A percentile compares a stretch with the other conserved stretches of the same genome.
Evolutionary conservation across 2,888 invertebrate genomes (phyloP).

Genomic region (Temnothorax rugatulus): DNA sequence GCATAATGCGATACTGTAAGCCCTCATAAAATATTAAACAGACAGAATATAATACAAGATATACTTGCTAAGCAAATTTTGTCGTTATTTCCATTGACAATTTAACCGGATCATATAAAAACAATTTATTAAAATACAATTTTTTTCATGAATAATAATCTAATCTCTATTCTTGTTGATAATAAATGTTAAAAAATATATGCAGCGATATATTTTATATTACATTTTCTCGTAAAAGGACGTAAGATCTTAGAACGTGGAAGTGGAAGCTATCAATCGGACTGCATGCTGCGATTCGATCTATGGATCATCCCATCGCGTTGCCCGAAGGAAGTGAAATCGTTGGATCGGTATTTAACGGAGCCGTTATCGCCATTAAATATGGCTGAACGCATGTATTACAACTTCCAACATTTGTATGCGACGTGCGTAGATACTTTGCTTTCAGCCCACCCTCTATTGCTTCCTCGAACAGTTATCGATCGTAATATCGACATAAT

Average conservation of each 20-base stretch:
- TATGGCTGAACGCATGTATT: constrained; percentile 40
- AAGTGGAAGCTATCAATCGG: constrained; percentile 21
- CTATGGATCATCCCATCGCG: constrained; percentile 43
- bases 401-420: constrained; percentile 25
- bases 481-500: constrained; percentile 12
- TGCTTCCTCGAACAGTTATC: not conserved
- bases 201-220: not conserved
- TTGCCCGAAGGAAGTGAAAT: constrained; percentile 54
- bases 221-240: not conserved
- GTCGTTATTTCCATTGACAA: not conserved
- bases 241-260: not conserved
- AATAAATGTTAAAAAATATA: not conserved
- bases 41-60: not conserved
- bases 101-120: not conserved
- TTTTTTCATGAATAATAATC: not conserved
- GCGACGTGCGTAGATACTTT: constrained; percentile 15
- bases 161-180: not conserved
- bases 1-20: not conserved
- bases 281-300: constrained; percentile 19
- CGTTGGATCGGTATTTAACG: constrained; percentile 63
- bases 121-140: not conserved
- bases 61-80: not conserved
- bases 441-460: constrained; percentile 8
- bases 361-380: constrained; percentile 65
- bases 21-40: constrained; percentile 29